Percentiles rank a stretch among this genome's conserved stretches.
These are phyloP conservation scores for Criorhina ranunculi DNA, from an alignment of 2,888 invertebrate species.

Conservation along the genomic window DNA sequence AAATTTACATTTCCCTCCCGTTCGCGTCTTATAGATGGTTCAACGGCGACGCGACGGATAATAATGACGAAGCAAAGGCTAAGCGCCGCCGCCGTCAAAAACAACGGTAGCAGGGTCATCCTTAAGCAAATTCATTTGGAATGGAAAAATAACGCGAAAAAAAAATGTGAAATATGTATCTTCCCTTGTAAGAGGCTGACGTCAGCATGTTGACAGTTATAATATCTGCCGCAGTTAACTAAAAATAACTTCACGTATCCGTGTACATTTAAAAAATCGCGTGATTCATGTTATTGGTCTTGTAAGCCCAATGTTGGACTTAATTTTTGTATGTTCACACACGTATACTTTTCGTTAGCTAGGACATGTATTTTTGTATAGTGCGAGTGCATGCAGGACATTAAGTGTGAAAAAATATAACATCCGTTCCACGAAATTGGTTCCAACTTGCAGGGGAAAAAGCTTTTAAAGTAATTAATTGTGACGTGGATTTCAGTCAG, in stretches of 20 bases:
- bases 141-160: constrained; percentile 55
- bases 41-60: constrained; percentile 8
- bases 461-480: constrained; percentile 46
- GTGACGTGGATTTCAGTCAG: constrained; percentile 4
- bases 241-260: constrained; percentile 47
- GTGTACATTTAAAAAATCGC: constrained; percentile 27
- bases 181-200: constrained; percentile 31
- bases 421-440: background rate
- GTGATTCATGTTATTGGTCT: constrained; percentile 53
- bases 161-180: constrained; percentile 23
- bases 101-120: constrained; percentile 38
- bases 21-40: constrained; percentile 15
- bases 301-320: background rate
- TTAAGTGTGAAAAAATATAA: constrained; percentile 12
- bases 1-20: constrained; percentile 25
- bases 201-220: constrained; percentile 51
- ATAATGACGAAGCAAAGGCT: constrained; percentile 1
- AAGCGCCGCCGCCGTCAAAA: background rate
- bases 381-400: constrained; percentile 6
- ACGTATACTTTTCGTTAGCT: background rate
- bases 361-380: constrained; percentile 1
- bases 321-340: constrained; percentile 23
- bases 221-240: constrained; percentile 31
- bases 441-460: constrained; percentile 2
- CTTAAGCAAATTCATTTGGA: constrained; percentile 67